phyloP scores from a whole-genome alignment of 2,113 vertebrate species.

The Shinisaurus crocodilurus region DNA sequence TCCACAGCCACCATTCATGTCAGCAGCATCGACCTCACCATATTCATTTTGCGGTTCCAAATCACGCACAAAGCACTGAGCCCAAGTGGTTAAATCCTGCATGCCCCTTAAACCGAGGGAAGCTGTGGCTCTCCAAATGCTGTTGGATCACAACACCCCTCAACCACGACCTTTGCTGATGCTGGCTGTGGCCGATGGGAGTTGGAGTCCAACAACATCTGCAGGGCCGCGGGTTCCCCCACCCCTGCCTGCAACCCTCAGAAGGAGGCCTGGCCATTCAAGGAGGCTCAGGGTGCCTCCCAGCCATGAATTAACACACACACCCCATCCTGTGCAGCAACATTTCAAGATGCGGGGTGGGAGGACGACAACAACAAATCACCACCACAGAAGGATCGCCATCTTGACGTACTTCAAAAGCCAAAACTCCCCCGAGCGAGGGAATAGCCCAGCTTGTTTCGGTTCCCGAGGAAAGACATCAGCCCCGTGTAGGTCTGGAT shows the following conservation, averaged over 20 bases:
- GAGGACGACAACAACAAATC: background rate
- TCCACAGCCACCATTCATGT: background rate
- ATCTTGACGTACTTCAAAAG: conserved; percentile 72
- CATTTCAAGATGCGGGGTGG: background rate
- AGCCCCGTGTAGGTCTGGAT: conserved; percentile 82
- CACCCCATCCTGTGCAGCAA: background rate
- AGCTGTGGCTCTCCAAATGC: too few species aligned
- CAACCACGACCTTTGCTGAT: too few species aligned
- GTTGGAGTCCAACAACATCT: too few species aligned
- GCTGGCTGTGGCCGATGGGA: too few species aligned
- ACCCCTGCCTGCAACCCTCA: background rate
- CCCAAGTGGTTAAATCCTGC: background rate
- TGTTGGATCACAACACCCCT: too few species aligned
- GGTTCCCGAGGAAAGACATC: conserved; percentile 83
- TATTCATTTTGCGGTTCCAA: too few species aligned
- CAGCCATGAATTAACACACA: background rate
- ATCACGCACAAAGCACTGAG: too few species aligned
- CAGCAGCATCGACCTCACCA: too few species aligned
- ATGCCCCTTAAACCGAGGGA: background rate
- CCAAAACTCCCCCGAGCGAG: conserved; percentile 82
- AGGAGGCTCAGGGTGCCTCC: background rate
- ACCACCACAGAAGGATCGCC: background rate
- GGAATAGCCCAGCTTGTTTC: conserved; percentile 86
- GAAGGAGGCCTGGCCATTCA: background rate
- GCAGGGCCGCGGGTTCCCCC: background rate